Conservation (phyloP, 2,888 invertebrate species). For the Lepas anatifera region DNA sequence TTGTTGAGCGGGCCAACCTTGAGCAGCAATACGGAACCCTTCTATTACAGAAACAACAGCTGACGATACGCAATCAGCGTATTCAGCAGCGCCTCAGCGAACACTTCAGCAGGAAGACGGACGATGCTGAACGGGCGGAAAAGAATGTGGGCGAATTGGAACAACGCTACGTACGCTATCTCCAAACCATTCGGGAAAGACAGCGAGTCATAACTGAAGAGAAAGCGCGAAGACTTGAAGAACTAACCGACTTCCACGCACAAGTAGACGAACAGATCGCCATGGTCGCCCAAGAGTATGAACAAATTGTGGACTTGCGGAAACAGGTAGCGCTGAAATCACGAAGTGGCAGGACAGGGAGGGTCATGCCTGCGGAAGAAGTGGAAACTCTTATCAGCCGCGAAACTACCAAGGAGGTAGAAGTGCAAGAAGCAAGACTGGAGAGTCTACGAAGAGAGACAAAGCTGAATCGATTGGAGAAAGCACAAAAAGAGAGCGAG, state of each 20-base stretch:
- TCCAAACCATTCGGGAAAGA: neutral
- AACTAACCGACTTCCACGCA: neutral
- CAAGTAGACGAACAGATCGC: neutral
- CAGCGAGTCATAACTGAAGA: neutral
- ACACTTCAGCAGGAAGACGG: neutral
- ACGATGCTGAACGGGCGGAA: neutral
- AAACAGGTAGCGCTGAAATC: neutral
- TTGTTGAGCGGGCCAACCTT: neutral
- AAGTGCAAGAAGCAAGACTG: slow-evolving; percentile 31
- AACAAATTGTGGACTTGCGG: neutral
- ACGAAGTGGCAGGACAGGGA: neutral
- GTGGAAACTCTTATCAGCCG: slow-evolving; percentile 30
- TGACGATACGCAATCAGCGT: neutral
- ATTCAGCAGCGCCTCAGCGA: neutral
- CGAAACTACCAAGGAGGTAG: slow-evolving; percentile 29
- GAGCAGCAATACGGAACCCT: neutral
- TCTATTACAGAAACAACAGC: neutral
- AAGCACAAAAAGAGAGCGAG: slow-evolving; percentile 32
- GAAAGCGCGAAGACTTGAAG: slow-evolving; percentile 25
- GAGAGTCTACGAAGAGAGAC: slow-evolving; percentile 32
- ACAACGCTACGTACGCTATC: neutral
- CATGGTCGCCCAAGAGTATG: neutral
- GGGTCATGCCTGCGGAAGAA: slow-evolving; percentile 15
- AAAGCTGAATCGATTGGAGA: slow-evolving; percentile 31
- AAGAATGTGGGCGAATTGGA: slow-evolving; percentile 4